Percentiles rank a stretch among this genome's conserved stretches.
Evolutionary conservation across 2,797 vertebrate species (phyloP).

Genomic region (Paratrypauchen microcephalus): DNA sequence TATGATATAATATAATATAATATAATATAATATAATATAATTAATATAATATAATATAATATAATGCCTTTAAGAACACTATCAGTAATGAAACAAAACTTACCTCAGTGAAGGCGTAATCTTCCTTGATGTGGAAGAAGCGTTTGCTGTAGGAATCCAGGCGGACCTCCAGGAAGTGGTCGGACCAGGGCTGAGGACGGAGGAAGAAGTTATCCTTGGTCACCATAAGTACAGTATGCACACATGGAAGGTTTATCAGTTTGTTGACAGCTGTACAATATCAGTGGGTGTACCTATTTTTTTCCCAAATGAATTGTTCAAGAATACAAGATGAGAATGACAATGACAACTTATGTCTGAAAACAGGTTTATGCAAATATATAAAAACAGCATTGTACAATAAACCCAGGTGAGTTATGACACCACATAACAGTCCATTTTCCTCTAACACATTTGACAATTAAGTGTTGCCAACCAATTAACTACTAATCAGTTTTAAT

Average conservation of each 20-base stretch:
- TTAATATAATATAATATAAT: too few relatives aligned
- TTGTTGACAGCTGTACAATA: too few relatives aligned
- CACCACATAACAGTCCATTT: not conserved
- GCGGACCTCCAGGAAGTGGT: slow-evolving; percentile 87
- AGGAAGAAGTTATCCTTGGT: not conserved
- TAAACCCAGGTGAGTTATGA: too few relatives aligned
- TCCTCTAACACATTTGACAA: not conserved
- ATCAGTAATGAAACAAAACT: slow-evolving; percentile 4
- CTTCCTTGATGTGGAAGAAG: slow-evolving; percentile 89
- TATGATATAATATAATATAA: too few relatives aligned
- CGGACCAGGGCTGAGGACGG: slow-evolving; percentile 73
- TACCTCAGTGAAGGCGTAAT: slow-evolving; percentile 89
- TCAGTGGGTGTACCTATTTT: too few relatives aligned
- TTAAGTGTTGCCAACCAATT: too few relatives aligned
- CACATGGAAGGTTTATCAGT: too few relatives aligned
- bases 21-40: too few relatives aligned
- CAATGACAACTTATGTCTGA: not conserved
- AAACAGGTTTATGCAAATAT: not conserved
- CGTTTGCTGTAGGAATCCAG: slow-evolving; percentile 88
- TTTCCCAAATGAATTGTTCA: too few relatives aligned
- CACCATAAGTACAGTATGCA: not conserved
- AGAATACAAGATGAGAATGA: too few relatives aligned
- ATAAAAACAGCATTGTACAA: too few relatives aligned
- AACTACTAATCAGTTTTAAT: too few relatives aligned
- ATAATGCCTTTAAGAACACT: not conserved